Evolutionary conservation across 2,113 vertebrate genomes (phyloP), one percentile per base, ranked within the genome.

Genomic region (Prochilodus magdalenae): DNA sequence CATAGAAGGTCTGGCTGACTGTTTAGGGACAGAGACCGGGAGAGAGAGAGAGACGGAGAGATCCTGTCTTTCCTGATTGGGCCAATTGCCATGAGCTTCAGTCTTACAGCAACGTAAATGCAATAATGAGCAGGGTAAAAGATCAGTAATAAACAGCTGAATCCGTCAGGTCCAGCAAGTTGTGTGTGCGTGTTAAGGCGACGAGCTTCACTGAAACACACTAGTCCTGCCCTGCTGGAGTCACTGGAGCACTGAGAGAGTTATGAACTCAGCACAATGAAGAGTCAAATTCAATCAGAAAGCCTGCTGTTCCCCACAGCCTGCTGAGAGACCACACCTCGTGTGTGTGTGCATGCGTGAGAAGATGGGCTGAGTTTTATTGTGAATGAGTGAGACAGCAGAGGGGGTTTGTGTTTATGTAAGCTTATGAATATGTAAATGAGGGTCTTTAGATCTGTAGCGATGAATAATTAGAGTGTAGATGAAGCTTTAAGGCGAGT

Each of bases 191-290:
- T 71, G 67, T 72, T 57, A 3, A 75, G 84, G 40, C 65, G 72
- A 60, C 57, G 66, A 36, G 57, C 75, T 44, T 51, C 30, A 55
- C 51, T 60, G 76, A 76, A 44, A 49, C 71, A 65, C 75, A 80
- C 55, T 76, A 83, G 76, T 86, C 33, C 62, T 73, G 72, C 30
- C 12, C 80, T 73, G 67, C 67, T 80, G 62, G 72, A 84, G n/a
- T 29, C 83, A 60, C 78, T 71, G 78, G 59, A 80, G 78, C 75
- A 62, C 24, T 30, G 59, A 73, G 79, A 72, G 69, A 81, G 80
- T 81, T 84, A 84, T 84, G 63, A 80, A 80, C 75, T 84, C 73
- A 62, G 73, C 83, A 84, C 83, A 84, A 84, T 84, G 73, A 84
- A 49, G 73, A 76, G 83, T 81, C 78, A 84, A 77, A 84, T 81